Evolutionary conservation across 1,140 invertebrate species (phyloP).

Genomic region (Ephestia elutella): DNA sequence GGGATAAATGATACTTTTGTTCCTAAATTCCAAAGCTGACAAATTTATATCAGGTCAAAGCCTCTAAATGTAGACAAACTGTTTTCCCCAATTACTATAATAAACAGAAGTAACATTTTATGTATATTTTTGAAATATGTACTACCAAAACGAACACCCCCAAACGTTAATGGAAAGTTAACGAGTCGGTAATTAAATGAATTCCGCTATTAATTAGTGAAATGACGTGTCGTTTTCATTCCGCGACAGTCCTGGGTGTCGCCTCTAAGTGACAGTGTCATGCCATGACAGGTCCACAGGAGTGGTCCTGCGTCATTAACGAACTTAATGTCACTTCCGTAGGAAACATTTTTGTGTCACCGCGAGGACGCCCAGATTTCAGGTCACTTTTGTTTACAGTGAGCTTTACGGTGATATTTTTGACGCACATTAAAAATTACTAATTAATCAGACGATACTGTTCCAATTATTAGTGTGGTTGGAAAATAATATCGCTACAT

Average conservation of each 20-base stretch:
- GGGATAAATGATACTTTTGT: no score
- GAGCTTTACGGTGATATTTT: not conserved
- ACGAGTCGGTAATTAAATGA: slow-evolving; percentile 16
- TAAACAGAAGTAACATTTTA: no score
- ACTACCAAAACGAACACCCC: not conserved
- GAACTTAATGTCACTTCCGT: slow-evolving; percentile 9
- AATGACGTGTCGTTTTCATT: slow-evolving; percentile 27
- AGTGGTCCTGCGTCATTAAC: slow-evolving; percentile 28
- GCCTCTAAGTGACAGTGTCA: slow-evolving; percentile 17
- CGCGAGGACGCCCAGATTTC: not conserved
- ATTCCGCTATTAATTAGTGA: slow-evolving; percentile 29
- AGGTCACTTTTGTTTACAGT: not conserved
- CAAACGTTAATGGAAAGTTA: not conserved
- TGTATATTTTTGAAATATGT: not conserved
- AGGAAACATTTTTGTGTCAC: slow-evolving; percentile 13
- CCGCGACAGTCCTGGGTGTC: slow-evolving; percentile 21
- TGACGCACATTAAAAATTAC: no score
- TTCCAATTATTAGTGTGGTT: no score
- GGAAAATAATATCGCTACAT: no score
- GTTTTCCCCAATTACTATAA: no score
- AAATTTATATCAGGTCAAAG: no score
- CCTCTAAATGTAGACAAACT: no score
- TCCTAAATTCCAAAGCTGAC: no score
- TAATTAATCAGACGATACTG: no score
- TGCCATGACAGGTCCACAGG: slow-evolving; percentile 22